Evolutionary conservation across 2,888 invertebrate species (phyloP), one percentile per base, ranked within the genome.

Genomic region (Eristalis arbustorum): DNA sequence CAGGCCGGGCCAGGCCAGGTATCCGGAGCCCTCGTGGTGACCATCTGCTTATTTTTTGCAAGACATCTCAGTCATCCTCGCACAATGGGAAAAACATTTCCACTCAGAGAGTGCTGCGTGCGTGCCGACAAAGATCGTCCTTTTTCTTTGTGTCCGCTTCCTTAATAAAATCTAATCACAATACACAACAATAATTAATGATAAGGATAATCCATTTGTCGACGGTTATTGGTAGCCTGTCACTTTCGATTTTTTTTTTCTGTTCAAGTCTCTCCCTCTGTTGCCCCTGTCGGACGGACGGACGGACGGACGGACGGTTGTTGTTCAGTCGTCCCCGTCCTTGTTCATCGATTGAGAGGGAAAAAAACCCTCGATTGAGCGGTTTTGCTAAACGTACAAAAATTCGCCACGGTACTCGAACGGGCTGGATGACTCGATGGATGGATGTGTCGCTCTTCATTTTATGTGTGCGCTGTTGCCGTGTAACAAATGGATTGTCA

Each of bases 121-220:
- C 42, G 42, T 42, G 42, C 42, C 42, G 42, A 42, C 42, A 42
- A 42, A 42, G 42, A 42, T n/a, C 42, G 25, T 25, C 25, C 25
- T 25, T 25, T 0, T 40, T 13, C 40, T 42, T n/a, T n/a, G n/a
- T 14, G 3, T 40, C 10, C 10, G n/a, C 18, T 42, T 42, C n/a
- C 42, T 42, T 42, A 34, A 64, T 25, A 40, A 81, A 81, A 81
- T 75, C 22, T 42, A 83, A 75, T 75, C 71, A 79, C 72, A 87
- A 87, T 78, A 87, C 31, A 75, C 82, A 83, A 87, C 78, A 87
- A 87, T 87, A 83, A 87, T 87, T 87, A 87, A 87, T 83, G 87
- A 87, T 78, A 87, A 87, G 87, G 87, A 87, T 87, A 87, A 87
- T 87, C 78, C 83, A 87, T 75, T 87, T 87, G 74, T 83, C 75